Percentiles rank a stretch among this genome's conserved stretches.
These are phyloP conservation scores for Heteractis magnifica DNA, from an alignment of 92 coral and sea anemone genomes.

Conservation along the genomic window DNA sequence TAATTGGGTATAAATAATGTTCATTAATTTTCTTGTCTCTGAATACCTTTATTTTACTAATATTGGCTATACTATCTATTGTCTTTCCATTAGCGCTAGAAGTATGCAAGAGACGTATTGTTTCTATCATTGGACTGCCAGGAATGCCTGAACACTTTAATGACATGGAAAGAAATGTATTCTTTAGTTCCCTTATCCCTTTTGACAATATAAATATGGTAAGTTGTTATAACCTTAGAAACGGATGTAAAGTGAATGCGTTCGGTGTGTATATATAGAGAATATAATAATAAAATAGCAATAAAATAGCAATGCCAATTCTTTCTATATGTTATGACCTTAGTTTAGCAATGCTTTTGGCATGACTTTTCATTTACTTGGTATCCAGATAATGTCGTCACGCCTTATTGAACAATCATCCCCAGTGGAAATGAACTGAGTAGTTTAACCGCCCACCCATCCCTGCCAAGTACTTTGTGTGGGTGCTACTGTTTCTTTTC, in stretches of 20 bases:
- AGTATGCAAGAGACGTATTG: conserved; percentile 86
- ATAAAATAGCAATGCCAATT: too few species aligned
- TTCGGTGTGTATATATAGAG: too few species aligned
- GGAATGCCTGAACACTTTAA: conserved; percentile 94
- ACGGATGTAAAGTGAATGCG: too few species aligned
- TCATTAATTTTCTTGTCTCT: not conserved
- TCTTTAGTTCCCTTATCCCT: conserved; percentile 87
- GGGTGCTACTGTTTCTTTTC: not conserved
- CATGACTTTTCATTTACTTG: not conserved
- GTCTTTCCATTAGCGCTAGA: conserved; percentile 65
- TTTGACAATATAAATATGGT: conserved; percentile 95
- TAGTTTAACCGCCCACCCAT: not conserved
- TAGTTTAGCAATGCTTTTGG: not conserved
- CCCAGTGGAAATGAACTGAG: not conserved
- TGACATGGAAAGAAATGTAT: conserved; percentile 84
- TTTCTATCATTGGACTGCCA: conserved; percentile 84
- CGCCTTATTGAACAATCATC: not conserved
- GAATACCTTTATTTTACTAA: not conserved
- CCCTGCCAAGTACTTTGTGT: not conserved
- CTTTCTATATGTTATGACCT: not conserved
- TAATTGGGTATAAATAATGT: not conserved
- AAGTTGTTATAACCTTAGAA: conserved; percentile 8
- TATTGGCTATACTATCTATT: not conserved
- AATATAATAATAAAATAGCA: too few species aligned
- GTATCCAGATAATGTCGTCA: not conserved